Percentiles rank a stretch among this genome's conserved stretches.
Evolutionary conservation across 1,140 invertebrate genomes (phyloP).

Genomic region (Aleiodes sp.): DNA sequence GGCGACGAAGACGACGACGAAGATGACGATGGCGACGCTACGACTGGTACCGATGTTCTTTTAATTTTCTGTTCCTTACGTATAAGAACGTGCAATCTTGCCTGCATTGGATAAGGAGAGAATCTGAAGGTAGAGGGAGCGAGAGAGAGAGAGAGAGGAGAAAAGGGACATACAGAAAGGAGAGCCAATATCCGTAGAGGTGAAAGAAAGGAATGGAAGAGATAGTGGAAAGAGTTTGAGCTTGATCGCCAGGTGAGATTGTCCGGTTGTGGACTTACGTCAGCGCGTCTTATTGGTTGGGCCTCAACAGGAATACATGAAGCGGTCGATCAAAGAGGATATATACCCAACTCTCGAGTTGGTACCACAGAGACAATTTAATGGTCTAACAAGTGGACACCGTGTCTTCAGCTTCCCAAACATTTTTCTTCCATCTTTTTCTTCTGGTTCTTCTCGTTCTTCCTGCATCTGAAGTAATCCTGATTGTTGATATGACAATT

Average conservation of each 20-base stretch:
- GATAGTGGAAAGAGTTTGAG: conserved; percentile 25
- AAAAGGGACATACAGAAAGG: conserved; percentile 6
- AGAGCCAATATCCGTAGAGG: conserved; percentile 9
- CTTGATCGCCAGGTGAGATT: conserved; percentile 56
- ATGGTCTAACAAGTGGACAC: conserved; percentile 16
- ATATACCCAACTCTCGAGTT: conserved; percentile 29
- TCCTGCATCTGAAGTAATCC: conserved; percentile 3
- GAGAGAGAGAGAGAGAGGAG: conserved; percentile 12
- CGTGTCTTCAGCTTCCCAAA: background rate
- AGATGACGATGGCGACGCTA: background rate
- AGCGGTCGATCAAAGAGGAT: conserved; percentile 58
- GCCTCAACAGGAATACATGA: conserved; percentile 46
- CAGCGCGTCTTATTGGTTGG: conserved; percentile 56
- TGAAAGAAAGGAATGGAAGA: conserved; percentile 1
- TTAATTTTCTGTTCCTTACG: conserved; percentile 6
- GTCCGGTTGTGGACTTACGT: conserved; percentile 51
- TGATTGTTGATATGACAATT: conserved; percentile 17
- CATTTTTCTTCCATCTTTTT: conserved; percentile 24
- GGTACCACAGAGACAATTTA: conserved; percentile 10
- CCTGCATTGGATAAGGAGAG: too few species aligned
- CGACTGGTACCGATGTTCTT: background rate
- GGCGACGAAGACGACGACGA: too few species aligned
- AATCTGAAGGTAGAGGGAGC: conserved; percentile 19
- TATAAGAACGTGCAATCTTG: background rate
- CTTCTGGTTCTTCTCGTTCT: background rate